These are phyloP conservation scores for Camponotus pennsylvanicus DNA, from an alignment of 1,140 invertebrate species.

Conservation along the genomic window DNA sequence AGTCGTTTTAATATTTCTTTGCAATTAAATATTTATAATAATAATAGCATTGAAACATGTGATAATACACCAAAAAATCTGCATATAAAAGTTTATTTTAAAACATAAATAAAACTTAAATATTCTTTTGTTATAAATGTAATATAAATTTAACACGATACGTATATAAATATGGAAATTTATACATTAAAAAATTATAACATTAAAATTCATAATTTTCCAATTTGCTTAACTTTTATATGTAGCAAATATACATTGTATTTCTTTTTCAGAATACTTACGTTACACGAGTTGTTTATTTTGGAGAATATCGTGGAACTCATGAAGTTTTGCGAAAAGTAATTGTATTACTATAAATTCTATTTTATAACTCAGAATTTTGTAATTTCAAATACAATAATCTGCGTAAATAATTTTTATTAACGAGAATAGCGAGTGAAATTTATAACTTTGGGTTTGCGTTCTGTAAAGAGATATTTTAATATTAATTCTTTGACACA, in stretches of 20 bases:
- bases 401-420: not conserved
- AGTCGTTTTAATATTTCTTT: constrained; percentile 24
- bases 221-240: not conserved
- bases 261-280: constrained; percentile 65
- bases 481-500: not conserved
- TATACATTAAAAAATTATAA: too few relatives aligned
- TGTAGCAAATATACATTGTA: constrained; percentile 22
- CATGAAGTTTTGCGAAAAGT: constrained; percentile 68
- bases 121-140: not conserved
- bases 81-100: not conserved
- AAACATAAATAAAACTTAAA: too few relatives aligned
- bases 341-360: constrained; percentile 11
- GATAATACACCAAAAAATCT: not conserved
- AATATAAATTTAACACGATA: not conserved
- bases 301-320: constrained; percentile 70
- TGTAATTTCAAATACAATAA: not conserved
- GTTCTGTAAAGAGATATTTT: not conserved
- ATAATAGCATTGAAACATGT: constrained; percentile 1
- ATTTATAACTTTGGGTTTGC: not conserved
- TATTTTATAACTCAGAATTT: constrained; percentile 10
- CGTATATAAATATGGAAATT: not conserved
- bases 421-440: not conserved
- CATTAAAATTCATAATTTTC: too few relatives aligned
- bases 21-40: not conserved
- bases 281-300: constrained; percentile 72